phyloP scores from a whole-genome alignment of 2,113 vertebrate genomes.

The Pollimyrus isidori region DNA sequence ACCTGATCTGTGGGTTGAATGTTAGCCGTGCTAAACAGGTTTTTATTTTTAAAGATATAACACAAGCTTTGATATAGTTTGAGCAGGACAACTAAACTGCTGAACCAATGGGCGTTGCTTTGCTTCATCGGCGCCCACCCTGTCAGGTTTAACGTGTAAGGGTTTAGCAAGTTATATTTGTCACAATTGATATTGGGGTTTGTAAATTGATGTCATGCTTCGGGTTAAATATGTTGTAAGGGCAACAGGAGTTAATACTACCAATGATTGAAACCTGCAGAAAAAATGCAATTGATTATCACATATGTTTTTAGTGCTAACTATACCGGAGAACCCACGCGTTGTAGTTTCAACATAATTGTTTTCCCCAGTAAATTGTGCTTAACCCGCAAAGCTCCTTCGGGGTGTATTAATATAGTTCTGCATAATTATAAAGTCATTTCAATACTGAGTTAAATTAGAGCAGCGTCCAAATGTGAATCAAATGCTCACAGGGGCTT shows the following conservation, averaged over 20 bases:
- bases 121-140: neutral
- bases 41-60: constrained; percentile 18
- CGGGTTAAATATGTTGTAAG: constrained; percentile 19
- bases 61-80: constrained; percentile 3
- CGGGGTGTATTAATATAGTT: neutral
- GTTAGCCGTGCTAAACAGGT: constrained; percentile 21
- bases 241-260: neutral
- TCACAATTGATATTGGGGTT: constrained; percentile 28
- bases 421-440: neutral
- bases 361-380: neutral
- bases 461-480: neutral
- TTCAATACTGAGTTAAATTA: neutral
- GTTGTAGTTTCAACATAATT: neutral
- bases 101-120: neutral
- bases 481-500: neutral
- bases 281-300: neutral
- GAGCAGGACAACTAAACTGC: neutral
- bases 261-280: neutral
- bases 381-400: neutral
- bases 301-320: neutral
- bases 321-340: neutral
- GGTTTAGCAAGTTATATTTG: constrained; percentile 20
- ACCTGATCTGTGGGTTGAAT: constrained; percentile 14
- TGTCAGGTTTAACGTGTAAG: neutral
- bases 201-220: constrained; percentile 24